Conservation (phyloP, 2,797 vertebrate genomes). For the Phoxinus dragarum region DNA sequence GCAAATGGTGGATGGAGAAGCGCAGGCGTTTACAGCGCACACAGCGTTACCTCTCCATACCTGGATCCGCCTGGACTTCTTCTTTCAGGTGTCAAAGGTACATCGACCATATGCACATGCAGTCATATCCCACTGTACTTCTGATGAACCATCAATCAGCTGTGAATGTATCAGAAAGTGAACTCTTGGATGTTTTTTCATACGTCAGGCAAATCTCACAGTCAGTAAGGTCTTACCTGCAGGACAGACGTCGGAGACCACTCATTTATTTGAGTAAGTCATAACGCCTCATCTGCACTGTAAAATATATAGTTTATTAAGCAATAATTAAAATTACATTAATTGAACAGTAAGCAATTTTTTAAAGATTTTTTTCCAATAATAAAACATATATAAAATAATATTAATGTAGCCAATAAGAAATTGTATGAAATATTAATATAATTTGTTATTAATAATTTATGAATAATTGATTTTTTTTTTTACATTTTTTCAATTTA, state of each 20-base stretch:
- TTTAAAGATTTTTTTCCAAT: neutral
- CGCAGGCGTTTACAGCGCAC: conserved; percentile 81
- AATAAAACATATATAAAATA: neutral
- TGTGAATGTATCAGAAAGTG: neutral
- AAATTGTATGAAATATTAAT: neutral
- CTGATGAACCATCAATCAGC: neutral
- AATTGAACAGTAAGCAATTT: neutral
- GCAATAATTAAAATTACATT: too few relatives aligned
- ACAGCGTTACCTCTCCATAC: conserved; percentile 79
- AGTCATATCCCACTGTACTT: neutral
- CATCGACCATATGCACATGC: neutral
- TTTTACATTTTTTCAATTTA: too few relatives aligned
- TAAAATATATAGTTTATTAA: neutral
- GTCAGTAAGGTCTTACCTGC: conserved; percentile 23
- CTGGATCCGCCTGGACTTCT: conserved; percentile 89
- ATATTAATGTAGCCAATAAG: neutral
- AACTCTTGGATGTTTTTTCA: conserved; percentile 55
- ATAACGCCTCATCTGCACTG: neutral
- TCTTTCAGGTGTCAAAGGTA: conserved; percentile 84
- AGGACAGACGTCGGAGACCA: conserved; percentile 42
- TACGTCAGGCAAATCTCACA: conserved; percentile 71
- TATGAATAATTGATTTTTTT: too few relatives aligned
- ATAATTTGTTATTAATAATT: too few relatives aligned
- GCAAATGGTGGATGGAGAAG: conserved; percentile 79
- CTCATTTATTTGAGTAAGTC: conserved; percentile 64